A percentile compares a stretch with the other conserved stretches of the same genome.
Conservation (phyloP, 2,888 invertebrate species). For the Parascotia fuliginaria region DNA sequence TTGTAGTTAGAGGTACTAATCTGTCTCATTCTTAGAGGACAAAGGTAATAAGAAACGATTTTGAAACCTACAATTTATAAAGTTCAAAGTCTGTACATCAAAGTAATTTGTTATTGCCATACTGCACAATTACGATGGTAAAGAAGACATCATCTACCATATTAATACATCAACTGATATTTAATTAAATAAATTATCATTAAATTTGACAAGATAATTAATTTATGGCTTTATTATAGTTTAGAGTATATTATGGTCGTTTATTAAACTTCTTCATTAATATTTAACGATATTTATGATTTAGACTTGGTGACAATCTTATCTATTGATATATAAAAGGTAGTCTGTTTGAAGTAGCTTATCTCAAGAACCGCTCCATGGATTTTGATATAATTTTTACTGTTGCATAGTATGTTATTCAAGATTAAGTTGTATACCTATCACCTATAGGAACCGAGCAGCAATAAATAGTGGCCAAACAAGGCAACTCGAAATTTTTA, state of each 20-base stretch:
- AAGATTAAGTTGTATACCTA: too few relatives aligned
- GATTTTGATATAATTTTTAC: too few relatives aligned
- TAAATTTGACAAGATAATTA: not conserved
- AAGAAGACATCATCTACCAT: conserved; percentile 4
- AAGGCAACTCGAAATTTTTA: too few relatives aligned
- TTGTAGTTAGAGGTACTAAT: too few relatives aligned
- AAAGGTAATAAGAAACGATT: too few relatives aligned
- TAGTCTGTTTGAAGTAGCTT: too few relatives aligned
- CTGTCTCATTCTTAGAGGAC: not conserved
- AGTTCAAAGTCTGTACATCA: not conserved
- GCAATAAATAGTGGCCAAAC: too few relatives aligned
- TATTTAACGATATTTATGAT: not conserved
- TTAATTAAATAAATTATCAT: conserved; percentile 4
- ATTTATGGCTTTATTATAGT: conserved; percentile 4
- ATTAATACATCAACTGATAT: conserved; percentile 1
- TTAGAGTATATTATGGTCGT: conserved; percentile 5
- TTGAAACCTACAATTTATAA: not conserved
- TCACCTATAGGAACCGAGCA: too few relatives aligned
- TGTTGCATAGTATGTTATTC: too few relatives aligned
- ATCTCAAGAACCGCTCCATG: too few relatives aligned
- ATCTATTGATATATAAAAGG: not conserved
- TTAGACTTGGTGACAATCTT: not conserved
- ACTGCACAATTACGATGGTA: not conserved
- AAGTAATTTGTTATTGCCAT: conserved; percentile 1
- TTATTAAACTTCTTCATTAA: not conserved